Conservation (phyloP, 2,888 invertebrate species). For the Ophion ellenae region DNA sequence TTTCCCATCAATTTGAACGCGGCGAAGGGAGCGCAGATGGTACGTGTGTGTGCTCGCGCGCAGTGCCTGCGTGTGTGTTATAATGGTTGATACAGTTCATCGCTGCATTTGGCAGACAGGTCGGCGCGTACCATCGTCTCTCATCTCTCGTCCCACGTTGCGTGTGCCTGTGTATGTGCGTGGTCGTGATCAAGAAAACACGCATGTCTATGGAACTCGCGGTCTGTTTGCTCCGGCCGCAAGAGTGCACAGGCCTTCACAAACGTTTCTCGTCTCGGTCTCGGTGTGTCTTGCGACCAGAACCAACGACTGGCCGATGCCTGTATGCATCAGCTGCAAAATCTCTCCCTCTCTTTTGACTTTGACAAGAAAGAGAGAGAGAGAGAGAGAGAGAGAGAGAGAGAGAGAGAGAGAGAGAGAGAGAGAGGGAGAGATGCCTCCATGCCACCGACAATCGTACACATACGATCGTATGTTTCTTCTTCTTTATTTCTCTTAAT, state of each 20-base stretch:
- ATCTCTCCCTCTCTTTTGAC: not conserved
- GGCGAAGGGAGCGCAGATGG: not conserved
- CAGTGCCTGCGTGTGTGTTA: not conserved
- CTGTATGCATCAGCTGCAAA: constrained; percentile 57
- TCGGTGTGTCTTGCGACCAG: constrained; percentile 57
- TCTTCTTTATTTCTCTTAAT: constrained; percentile 65
- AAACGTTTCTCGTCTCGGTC: constrained; percentile 52
- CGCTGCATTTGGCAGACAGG: constrained; percentile 73
- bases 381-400: constrained; percentile 1
- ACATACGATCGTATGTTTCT: constrained; percentile 28
- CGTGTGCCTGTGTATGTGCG: constrained; percentile 9
- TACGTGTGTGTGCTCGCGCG: not conserved
- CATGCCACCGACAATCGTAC: constrained; percentile 35
- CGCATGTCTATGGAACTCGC: not conserved
- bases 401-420: constrained; percentile 8
- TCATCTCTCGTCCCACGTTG: constrained; percentile 17
- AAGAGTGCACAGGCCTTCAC: constrained; percentile 12
- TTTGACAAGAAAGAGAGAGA: constrained; percentile 6
- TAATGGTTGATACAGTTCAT: constrained; percentile 44
- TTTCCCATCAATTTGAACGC: not conserved
- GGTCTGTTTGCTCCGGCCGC: not conserved
- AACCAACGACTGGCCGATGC: constrained; percentile 52
- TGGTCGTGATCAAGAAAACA: constrained; percentile 12
- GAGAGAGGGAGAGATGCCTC: not conserved
- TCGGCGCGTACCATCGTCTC: constrained; percentile 73